Evolutionary conservation across 2,888 invertebrate genomes (phyloP), one percentile per base, ranked within the genome.

Genomic region (Leptopterna dolabrata): DNA sequence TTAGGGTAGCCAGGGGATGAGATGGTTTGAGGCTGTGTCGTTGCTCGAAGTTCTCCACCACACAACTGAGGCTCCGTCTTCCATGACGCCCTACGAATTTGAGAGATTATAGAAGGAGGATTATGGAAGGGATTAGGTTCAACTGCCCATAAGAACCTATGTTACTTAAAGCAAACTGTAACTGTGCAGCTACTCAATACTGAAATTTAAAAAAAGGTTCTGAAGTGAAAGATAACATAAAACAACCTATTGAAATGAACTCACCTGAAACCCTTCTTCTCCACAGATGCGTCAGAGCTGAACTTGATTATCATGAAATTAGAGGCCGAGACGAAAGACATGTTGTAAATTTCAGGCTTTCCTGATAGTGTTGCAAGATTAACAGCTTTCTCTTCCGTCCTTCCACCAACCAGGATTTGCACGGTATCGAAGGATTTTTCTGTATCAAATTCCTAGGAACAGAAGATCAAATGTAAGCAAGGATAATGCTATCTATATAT

Each of bases 231-330:
- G 4, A 36, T n/a, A 36, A 36, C 36, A 36, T 36, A 36, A 2
- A 36, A 36, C 36, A 7, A 36, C 7, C 4, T 36, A 36, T 2
- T 7, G 7, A 2, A 36, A 36, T 36, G 2, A 7, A 85, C 90
- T 90, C 91, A 93, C 92, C 94, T 94, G 93, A 99, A 99, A 89
- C 99, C 99, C 92, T 97, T 96, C 88, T 96, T 95, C 93, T 98
- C 98, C 30, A 97, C 97, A 14, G 97, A 96, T 70, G 97, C 96
- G 91, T 99, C 99, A 0, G 98, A 96, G 91, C 97, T 96, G 92
- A 99, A 99, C 92, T 98, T 98, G 89, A 99, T 95, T 89, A 98
- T 97, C 97, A 99, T 98, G 91, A 99, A 98, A 92, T 99, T 99
- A 81, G 98, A 98, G 70, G 98, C 98, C 4, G 98, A 98, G 36